These are phyloP conservation scores for Drosophila borealis DNA, from an alignment of 2,888 invertebrate genomes.

Conservation along the genomic window DNA sequence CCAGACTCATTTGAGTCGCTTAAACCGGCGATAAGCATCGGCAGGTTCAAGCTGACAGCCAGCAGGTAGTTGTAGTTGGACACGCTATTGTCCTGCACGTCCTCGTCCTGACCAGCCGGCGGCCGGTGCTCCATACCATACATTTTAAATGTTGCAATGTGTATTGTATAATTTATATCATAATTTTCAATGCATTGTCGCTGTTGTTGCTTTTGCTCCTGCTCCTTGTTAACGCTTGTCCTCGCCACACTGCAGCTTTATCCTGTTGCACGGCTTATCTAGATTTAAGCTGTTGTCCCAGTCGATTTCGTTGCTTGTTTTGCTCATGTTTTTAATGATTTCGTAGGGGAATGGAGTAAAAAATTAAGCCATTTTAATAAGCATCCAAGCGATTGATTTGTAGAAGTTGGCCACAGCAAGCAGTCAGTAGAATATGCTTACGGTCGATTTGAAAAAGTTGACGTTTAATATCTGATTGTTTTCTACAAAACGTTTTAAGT, in stretches of 20 bases:
- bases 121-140: constrained; percentile 33
- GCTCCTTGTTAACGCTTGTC: constrained; percentile 41
- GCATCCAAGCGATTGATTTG: constrained; percentile 23
- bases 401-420: not conserved
- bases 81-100: constrained; percentile 69
- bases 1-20: constrained; percentile 73
- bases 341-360: not conserved
- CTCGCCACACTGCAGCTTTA: constrained; percentile 60
- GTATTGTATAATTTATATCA: constrained; percentile 78
- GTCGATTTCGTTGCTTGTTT: constrained; percentile 14
- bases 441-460: too few relatives aligned
- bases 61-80: constrained; percentile 60
- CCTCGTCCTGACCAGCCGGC: constrained; percentile 51
- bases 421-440: not conserved
- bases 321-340: constrained; percentile 20
- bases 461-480: not conserved
- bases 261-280: constrained; percentile 62
- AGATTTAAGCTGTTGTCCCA: constrained; percentile 54
- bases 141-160: constrained; percentile 74
- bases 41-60: constrained; percentile 62
- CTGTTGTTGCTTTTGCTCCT: constrained; percentile 15
- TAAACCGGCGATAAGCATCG: constrained; percentile 68
- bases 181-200: constrained; percentile 63
- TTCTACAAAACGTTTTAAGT: not conserved
- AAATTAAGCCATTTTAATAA: constrained; percentile 39